Evolutionary conservation across 2,113 vertebrate species (phyloP).

Genomic region (Sylvia atricapilla): DNA sequence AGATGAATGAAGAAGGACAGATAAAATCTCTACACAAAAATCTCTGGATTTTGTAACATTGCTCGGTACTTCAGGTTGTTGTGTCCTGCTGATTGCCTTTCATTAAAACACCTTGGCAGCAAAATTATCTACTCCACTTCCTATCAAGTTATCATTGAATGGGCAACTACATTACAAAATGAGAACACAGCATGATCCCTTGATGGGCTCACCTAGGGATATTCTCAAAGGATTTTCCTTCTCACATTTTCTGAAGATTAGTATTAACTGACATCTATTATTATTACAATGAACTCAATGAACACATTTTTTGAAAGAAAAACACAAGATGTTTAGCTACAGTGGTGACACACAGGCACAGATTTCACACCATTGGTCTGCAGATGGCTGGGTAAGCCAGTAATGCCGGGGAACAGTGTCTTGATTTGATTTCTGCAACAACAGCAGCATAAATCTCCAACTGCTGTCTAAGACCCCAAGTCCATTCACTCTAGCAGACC

Average conservation of each 20-base stretch:
- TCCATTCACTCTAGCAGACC: neutral
- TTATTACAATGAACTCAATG: neutral
- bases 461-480: neutral
- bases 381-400: neutral
- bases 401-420: neutral
- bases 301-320: neutral
- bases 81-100: neutral
- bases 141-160: neutral
- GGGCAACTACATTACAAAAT: neutral
- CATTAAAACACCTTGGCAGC: neutral
- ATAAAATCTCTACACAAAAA: neutral
- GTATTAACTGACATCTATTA: neutral
- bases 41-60: neutral
- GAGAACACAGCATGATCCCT: neutral
- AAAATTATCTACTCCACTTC: neutral
- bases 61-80: neutral
- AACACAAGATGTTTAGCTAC: neutral
- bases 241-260: neutral
- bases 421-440: conserved; percentile 40
- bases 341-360: neutral
- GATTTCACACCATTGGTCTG: neutral
- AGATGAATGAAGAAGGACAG: neutral
- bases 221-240: neutral
- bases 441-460: conserved; percentile 33
- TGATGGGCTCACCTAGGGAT: neutral